Percentiles rank a stretch among this genome's conserved stretches.
Evolutionary conservation across 2,113 vertebrate species (phyloP).

Genomic region (Indri indri): DNA sequence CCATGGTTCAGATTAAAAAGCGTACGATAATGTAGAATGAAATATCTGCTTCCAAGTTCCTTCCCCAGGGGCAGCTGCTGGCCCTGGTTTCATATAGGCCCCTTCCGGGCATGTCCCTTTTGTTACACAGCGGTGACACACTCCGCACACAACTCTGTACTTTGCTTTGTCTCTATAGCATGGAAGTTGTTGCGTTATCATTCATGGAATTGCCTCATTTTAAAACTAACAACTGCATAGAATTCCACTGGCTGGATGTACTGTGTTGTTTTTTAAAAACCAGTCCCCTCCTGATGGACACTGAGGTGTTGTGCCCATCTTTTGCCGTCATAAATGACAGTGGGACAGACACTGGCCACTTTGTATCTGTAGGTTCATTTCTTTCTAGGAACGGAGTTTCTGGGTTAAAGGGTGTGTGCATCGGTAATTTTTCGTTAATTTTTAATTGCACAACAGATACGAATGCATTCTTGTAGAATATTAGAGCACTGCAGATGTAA

Average conservation of each 20-base stretch:
- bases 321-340: not conserved
- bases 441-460: not conserved
- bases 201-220: not conserved
- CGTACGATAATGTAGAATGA: not conserved
- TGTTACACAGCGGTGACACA: not conserved
- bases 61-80: not conserved
- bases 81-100: not conserved
- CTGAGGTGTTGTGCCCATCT: not conserved
- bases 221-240: not conserved
- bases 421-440: not conserved
- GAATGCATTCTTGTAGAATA: not conserved
- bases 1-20: not conserved
- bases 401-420: not conserved
- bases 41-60: not conserved
- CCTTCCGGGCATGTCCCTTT: not conserved
- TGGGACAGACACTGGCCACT: not conserved
- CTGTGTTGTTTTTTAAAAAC: not conserved
- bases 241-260: not conserved
- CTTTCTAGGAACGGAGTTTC: not conserved
- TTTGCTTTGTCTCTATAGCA: not conserved
- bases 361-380: not conserved
- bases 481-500: fast-evolving
- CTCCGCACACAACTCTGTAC: not conserved
- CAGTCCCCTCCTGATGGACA: not conserved
- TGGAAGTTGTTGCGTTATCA: not conserved